Conservation (phyloP, 1,140 invertebrate genomes). For the Macrostomum lignano region DNA sequence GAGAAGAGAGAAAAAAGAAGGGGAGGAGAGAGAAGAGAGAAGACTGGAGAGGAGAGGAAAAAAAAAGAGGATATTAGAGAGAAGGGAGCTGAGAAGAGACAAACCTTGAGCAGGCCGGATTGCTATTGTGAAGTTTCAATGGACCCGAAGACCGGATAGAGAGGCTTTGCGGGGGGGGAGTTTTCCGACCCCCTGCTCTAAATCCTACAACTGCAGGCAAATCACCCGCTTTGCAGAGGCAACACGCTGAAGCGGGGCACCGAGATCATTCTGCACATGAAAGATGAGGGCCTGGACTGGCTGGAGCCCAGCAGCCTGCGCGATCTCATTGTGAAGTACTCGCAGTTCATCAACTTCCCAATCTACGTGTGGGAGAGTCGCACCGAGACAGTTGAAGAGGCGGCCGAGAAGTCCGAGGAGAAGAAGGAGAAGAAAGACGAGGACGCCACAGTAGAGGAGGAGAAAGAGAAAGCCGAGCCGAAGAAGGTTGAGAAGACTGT, state of each 20-base stretch:
- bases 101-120: too few relatives aligned
- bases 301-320: constrained; percentile 64
- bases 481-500: constrained; percentile 88
- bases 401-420: constrained; percentile 27
- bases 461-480: constrained; percentile 37
- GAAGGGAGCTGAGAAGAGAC: too few relatives aligned
- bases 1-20: too few relatives aligned
- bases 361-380: constrained; percentile 70
- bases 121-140: too few relatives aligned
- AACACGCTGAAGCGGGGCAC: constrained; percentile 62
- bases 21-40: too few relatives aligned
- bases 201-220: too few relatives aligned
- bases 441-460: constrained; percentile 51
- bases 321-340: constrained; percentile 77
- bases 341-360: constrained; percentile 96
- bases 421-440: constrained; percentile 30
- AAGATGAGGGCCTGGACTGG: constrained; percentile 88
- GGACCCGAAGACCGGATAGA: too few relatives aligned
- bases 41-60: too few relatives aligned
- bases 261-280: constrained; percentile 52
- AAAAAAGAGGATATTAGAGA: too few relatives aligned
- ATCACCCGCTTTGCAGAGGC: too few relatives aligned
- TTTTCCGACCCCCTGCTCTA: too few relatives aligned
- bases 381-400: constrained; percentile 36
- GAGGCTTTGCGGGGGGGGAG: too few relatives aligned